phyloP scores from a whole-genome alignment of 2,113 vertebrate species.

The Takifugu flavidus region DNA sequence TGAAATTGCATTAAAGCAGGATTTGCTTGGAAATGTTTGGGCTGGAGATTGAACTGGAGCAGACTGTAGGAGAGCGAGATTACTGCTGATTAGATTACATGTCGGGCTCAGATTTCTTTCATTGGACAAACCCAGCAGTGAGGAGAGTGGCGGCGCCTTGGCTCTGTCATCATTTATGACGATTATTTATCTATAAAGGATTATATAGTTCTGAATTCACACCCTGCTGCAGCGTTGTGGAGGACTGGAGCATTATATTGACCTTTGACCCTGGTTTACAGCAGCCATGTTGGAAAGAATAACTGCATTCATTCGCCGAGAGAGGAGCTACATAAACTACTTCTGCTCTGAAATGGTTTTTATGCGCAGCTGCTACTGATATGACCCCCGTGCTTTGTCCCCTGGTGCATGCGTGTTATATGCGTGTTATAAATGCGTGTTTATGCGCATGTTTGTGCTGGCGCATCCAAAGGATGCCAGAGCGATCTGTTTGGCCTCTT shows the following conservation, averaged over 20 bases:
- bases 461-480: constrained; percentile 48
- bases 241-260: too few relatives aligned
- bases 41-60: constrained; percentile 36
- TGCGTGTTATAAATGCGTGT: not conserved
- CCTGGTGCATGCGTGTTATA: not conserved
- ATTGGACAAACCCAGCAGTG: not conserved
- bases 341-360: not conserved
- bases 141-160: not conserved
- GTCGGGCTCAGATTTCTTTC: constrained; percentile 37
- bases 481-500: constrained; percentile 69
- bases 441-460: not conserved
- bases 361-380: constrained; percentile 16
- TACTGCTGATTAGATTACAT: constrained; percentile 37
- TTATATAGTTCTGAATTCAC: not conserved
- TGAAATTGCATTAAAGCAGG: constrained; percentile 31
- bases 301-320: not conserved
- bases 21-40: constrained; percentile 50
- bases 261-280: too few relatives aligned
- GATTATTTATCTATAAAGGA: constrained; percentile 12
- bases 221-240: not conserved
- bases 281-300: too few relatives aligned
- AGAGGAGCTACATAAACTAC: not conserved
- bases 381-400: not conserved
- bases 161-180: not conserved
- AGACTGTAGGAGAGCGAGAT: constrained; percentile 5